Evolutionary conservation across 2,888 invertebrate genomes (phyloP).

Genomic region (Julus scanicus): DNA sequence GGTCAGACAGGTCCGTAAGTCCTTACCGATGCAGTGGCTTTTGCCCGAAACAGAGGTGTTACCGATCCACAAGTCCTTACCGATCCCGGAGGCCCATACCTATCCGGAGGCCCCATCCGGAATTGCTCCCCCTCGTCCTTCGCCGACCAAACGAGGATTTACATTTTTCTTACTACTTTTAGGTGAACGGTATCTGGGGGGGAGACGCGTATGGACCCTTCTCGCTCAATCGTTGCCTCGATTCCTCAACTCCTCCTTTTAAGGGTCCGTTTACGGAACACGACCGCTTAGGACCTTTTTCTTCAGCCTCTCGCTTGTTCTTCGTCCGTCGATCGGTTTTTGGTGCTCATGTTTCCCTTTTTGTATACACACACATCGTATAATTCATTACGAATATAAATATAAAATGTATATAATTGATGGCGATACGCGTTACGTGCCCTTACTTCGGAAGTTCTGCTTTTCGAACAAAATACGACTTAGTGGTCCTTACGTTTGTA

Average conservation of each 20-base stretch:
- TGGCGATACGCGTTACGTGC: not conserved
- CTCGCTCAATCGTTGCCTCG: constrained; percentile 1
- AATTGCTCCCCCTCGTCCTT: not conserved
- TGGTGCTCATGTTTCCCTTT: not conserved
- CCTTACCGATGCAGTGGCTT: too few species aligned
- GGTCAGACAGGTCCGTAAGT: too few species aligned
- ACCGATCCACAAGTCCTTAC: too few species aligned
- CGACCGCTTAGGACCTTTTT: not conserved
- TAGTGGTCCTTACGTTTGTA: too few species aligned
- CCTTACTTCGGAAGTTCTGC: too few species aligned
- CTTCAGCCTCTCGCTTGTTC: not conserved
- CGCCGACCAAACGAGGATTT: not conserved
- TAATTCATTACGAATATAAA: not conserved
- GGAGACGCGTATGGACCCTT: not conserved
- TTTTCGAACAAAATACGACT: too few species aligned
- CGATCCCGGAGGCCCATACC: too few species aligned
- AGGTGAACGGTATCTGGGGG: not conserved
- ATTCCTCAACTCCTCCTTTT: not conserved
- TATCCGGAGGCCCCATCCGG: too few species aligned
- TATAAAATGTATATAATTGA: not conserved
- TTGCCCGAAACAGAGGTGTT: too few species aligned
- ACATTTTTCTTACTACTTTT: not conserved
- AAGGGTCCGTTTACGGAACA: not conserved
- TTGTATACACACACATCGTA: not conserved
- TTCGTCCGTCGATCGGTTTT: not conserved